Evolutionary conservation across 2,113 vertebrate genomes (phyloP), one percentile per base, ranked within the genome.

Genomic region (Neotragus moschatus): DNA sequence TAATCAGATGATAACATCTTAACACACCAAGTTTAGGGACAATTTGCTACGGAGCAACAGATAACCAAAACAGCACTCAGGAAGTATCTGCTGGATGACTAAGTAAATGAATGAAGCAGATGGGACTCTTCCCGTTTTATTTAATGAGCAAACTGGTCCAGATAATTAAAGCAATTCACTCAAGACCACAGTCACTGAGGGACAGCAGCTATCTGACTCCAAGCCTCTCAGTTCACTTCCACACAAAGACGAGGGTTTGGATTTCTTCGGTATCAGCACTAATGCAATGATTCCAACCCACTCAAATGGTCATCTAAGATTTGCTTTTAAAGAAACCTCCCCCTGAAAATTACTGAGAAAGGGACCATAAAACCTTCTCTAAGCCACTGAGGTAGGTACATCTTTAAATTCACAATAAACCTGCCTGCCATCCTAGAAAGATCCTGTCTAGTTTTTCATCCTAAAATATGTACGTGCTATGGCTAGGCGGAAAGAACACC

Each of bases 371-470:
- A 60, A 70, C 9, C 75, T n/a, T 82, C 30, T 49, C 70, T 90
- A 92, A 81, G 28, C 11, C 47, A 88, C 63, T 89, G 49, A 70
- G 36, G 3, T 56, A 70, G 43, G 3, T 70, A 39, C 15, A 80
- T 80, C 75, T 88, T 93, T 91, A 84, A 95, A 96, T 70, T 63
- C 58, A 61, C 28, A 96, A 75, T 84, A 80, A 96, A 95, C 63
- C 9, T 77, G 11, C 43, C 95, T 28, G 10, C 47, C 39, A 81
- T 80, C 88, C 84, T 86, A 79, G 84, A 70, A 95, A 86, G n/a
- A 93, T 4, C 43, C 36, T 45, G 14, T 17, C 33, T 60, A 36
- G 25, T 49, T 92, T 58, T 61, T 70, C 23, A 93, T 70, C 88
- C 49, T 70, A 91, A 92, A 79, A 51, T 55, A 49, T 82, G 73